Percentiles rank a stretch among this genome's conserved stretches.
These are phyloP conservation scores for Phalacrocorax carbo DNA, from an alignment of 2,113 vertebrate species.

Conservation along the genomic window DNA sequence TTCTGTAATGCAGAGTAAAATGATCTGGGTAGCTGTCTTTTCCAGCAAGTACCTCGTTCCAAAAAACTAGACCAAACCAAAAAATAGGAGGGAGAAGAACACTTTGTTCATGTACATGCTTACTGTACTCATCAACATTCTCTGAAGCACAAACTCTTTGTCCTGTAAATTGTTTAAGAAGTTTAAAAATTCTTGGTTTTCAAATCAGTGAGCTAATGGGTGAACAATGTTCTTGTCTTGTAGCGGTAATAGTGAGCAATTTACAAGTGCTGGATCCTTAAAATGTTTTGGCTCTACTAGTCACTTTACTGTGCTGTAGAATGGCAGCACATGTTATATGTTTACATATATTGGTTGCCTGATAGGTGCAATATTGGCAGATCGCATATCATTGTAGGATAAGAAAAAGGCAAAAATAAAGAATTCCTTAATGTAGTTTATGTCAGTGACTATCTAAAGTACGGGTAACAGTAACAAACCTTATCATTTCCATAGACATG, in stretches of 20 bases:
- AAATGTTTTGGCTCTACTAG: not conserved
- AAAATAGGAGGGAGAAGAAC: not conserved
- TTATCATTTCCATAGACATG: not conserved
- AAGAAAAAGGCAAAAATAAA: not conserved
- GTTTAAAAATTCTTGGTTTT: not conserved
- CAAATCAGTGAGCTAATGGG: not conserved
- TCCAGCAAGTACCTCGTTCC: not conserved
- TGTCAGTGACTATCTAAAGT: not conserved
- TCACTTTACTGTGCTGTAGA: not conserved
- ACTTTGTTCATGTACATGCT: not conserved
- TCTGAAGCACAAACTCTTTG: not conserved
- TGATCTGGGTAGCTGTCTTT: not conserved
- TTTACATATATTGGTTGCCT: not conserved
- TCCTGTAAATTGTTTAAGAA: not conserved
- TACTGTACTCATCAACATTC: not conserved
- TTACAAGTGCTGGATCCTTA: not conserved
- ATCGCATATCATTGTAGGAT: not conserved
- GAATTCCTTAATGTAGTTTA: not conserved
- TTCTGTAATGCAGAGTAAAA: not conserved
- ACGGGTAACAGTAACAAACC: not conserved
- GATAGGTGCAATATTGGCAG: not conserved
- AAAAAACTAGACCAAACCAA: not conserved
- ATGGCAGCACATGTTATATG: fast-evolving
- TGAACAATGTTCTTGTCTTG: not conserved
- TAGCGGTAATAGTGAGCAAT: not conserved